phyloP scores from a whole-genome alignment of 2,113 vertebrate genomes.

The Ptilorrhoa leucosticta region DNA sequence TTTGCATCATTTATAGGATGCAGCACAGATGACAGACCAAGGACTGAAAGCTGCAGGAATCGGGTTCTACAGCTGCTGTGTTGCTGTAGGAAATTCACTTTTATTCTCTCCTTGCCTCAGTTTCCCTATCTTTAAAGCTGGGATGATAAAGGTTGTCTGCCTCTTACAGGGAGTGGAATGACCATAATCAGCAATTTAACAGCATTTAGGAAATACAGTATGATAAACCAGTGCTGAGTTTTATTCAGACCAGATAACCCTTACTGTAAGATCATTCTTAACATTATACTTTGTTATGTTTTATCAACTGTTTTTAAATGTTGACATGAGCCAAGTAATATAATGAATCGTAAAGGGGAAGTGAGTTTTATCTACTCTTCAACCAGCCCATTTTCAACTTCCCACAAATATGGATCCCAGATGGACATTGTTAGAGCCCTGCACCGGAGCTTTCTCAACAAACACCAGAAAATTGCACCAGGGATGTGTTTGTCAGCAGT shows the following conservation, averaged over 20 bases:
- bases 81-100: background rate
- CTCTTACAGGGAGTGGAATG: background rate
- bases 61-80: background rate
- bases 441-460: background rate
- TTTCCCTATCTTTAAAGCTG: background rate
- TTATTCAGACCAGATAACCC: background rate
- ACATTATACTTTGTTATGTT: background rate
- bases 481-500: background rate
- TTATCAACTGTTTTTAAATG: background rate
- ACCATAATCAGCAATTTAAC: background rate
- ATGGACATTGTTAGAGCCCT: background rate
- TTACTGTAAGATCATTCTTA: background rate
- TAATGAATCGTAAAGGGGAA: background rate
- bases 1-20: background rate
- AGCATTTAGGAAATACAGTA: background rate
- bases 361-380: background rate
- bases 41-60: background rate
- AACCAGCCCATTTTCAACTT: background rate
- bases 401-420: background rate
- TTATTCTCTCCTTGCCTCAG: background rate
- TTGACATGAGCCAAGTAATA: background rate
- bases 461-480: background rate
- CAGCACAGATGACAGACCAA: background rate
- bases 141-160: background rate
- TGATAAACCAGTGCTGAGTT: background rate